These are phyloP conservation scores for Rhinatrema bivittatum DNA, from an alignment of 2,797 vertebrate genomes.

Conservation along the genomic window DNA sequence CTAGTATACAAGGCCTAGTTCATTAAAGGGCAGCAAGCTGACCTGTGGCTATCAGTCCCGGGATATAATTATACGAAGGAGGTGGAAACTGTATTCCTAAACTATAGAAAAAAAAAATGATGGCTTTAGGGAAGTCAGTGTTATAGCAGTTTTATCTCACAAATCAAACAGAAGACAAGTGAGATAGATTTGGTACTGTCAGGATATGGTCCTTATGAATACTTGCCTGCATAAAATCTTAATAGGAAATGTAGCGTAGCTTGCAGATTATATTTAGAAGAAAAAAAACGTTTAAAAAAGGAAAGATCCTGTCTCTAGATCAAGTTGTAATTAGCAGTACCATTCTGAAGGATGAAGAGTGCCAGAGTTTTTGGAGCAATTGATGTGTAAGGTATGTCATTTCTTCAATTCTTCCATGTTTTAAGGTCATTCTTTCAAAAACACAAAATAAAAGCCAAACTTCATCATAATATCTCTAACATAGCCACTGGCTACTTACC, in stretches of 20 bases:
- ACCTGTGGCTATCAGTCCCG: conserved; percentile 23
- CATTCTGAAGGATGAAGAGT: too few species aligned
- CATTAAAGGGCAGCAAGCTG: conserved; percentile 5
- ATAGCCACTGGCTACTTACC: too few species aligned
- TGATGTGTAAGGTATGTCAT: too few species aligned
- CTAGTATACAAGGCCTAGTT: background rate
- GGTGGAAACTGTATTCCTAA: conserved; percentile 7
- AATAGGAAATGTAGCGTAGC: conserved; percentile 11
- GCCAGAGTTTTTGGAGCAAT: too few species aligned
- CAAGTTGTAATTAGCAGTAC: conserved; percentile 24
- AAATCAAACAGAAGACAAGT: conserved; percentile 8
- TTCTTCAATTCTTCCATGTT: too few species aligned
- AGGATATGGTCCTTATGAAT: too few species aligned
- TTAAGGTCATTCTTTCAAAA: too few species aligned
- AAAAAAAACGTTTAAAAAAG: too few species aligned
- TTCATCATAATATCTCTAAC: too few species aligned
- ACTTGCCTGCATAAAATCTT: conserved; percentile 6
- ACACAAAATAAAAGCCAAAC: too few species aligned
- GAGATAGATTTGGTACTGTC: too few species aligned
- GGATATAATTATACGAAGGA: conserved; percentile 21
- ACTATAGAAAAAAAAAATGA: background rate
- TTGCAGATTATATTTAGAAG: conserved; percentile 25
- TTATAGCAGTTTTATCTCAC: conserved; percentile 5
- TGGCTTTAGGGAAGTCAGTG: background rate
- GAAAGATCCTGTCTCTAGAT: conserved; percentile 7